Evolutionary conservation across 2,888 invertebrate species (phyloP), one percentile per base, ranked within the genome.

Genomic region (Mamestra brassicae): DNA sequence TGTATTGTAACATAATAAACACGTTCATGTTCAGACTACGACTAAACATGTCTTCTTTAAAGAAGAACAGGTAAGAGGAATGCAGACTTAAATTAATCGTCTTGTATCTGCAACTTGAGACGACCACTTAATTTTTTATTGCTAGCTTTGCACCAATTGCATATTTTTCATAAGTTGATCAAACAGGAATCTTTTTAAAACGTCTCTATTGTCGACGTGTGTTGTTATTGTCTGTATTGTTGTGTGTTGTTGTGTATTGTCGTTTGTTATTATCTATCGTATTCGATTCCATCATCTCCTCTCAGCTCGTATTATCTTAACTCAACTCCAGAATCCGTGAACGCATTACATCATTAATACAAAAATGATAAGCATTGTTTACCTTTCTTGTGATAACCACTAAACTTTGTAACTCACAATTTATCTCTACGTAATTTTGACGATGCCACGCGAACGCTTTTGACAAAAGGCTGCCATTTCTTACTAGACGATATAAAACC

Each of bases 341-440:
- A 15, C 34, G 64, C 47, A 26, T 81, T 77, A 73, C 81, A 77
- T 81, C 52, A 77, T 64, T 38, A 15, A 26, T 10, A 66, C 70
- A 72, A 67, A 47, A 50, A 3, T 64, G 63, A 74, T 81, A 81
- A 81, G 4, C 3, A 45, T 55, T 71, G 77, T 73, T 80, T 77
- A 73, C 67, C 15, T 36, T 52, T 57, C n/a, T 50, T 45, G 11
- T 38, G 69, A 73, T 64, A 81, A 70, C n/a, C 42, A 45, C n/a
- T 42, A 57, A 13, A 66, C 66, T 68, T 69, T 61, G 64, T 74
- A 42, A 68, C 45, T 65, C 36, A 60, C 45, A 54, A 42, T 52
- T 68, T 81, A 77, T 74, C 42, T 57, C 67, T 45, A 47, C 60
- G 61, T 62, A 45, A 62, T 45, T 45, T 13, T 7, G 26, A 42